Evolutionary conservation across 2,888 invertebrate genomes (phyloP), one percentile per base, ranked within the genome.

Genomic region (Tinea pellionella): DNA sequence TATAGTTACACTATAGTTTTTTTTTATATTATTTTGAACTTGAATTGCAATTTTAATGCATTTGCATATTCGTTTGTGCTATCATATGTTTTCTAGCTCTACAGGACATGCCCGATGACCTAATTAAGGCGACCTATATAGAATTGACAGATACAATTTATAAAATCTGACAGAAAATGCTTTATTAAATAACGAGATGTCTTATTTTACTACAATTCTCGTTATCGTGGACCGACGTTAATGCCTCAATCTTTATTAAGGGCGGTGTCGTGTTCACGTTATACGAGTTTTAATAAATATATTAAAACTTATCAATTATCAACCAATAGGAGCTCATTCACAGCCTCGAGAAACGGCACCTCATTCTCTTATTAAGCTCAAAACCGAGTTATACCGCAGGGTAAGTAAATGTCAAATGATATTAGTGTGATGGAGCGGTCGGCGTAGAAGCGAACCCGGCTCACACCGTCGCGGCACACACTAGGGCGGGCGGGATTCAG

Each of bases 391-490:
- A 37, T 19, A 59, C 41, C 59, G 59, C 72, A 73, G 72, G 73
- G 74, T 72, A 76, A 69, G 67, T 72, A 80, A 83, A 83, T 82
- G 83, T 83, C 79, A 84, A 83, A 73, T 79, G 78, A 80, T 84
- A 84, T 80, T 78, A 75, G 69, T 72, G 72, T 75, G 69, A 71
- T 75, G 72, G 66, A 73, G 78, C 74, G 79, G 80, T 74, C 80
- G 78, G 74, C 73, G 74, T 73, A 43, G 63, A 67, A 63, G 69
- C 67, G 65, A 66, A 77, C 79, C 75, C 79, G 72, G 75, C 77
- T 73, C 76, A 75, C 78, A 77, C 83, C 82, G 86, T 80, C 86
- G 82, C 81, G 82, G 78, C 77, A 78, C 81, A 78, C 81, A 86
- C 85, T 85, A 82, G 84, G 84, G 83, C 80, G 81, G 83, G 82